Conservation (phyloP, 2,888 invertebrate species). For the Rhimphoctona megacephalus region DNA sequence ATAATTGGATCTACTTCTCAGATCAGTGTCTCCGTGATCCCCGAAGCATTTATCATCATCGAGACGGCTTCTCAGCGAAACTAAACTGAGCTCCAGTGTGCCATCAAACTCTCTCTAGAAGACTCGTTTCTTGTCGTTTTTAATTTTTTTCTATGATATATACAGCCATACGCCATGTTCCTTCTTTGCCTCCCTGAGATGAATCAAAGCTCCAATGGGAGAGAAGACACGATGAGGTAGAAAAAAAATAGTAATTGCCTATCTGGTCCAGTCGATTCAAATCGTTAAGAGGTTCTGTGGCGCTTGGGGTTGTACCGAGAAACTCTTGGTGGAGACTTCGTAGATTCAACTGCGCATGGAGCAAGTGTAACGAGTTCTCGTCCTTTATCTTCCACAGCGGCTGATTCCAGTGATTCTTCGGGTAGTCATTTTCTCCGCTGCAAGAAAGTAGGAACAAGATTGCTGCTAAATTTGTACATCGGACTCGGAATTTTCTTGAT, state of each 20-base stretch:
- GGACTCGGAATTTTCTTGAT: background rate
- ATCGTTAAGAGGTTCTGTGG: constrained; percentile 59
- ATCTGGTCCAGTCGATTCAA: constrained; percentile 61
- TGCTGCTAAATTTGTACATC: constrained; percentile 52
- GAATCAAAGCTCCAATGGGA: constrained; percentile 12
- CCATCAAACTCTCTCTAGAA: constrained; percentile 8
- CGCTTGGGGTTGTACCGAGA: constrained; percentile 21
- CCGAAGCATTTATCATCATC: constrained; percentile 18
- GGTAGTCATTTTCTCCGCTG: constrained; percentile 53
- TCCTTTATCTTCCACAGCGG: constrained; percentile 12
- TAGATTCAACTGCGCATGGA: constrained; percentile 5
- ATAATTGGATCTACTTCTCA: constrained; percentile 58
- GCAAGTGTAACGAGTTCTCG: constrained; percentile 37
- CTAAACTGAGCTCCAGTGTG: constrained; percentile 16
- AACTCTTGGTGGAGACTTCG: background rate
- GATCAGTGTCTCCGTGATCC: constrained; percentile 16
- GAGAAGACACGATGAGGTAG: constrained; percentile 15
- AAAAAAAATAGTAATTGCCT: constrained; percentile 59
- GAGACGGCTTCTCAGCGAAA: constrained; percentile 29
- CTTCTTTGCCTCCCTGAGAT: constrained; percentile 29
- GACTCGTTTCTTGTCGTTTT: constrained; percentile 12
- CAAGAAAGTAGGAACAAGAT: constrained; percentile 43
- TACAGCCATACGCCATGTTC: constrained; percentile 8
- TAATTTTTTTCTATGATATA: constrained; percentile 24
- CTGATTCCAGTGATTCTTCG: constrained; percentile 65